Evolutionary conservation across 2,888 invertebrate genomes (phyloP).

Genomic region (Sesia apiformis): DNA sequence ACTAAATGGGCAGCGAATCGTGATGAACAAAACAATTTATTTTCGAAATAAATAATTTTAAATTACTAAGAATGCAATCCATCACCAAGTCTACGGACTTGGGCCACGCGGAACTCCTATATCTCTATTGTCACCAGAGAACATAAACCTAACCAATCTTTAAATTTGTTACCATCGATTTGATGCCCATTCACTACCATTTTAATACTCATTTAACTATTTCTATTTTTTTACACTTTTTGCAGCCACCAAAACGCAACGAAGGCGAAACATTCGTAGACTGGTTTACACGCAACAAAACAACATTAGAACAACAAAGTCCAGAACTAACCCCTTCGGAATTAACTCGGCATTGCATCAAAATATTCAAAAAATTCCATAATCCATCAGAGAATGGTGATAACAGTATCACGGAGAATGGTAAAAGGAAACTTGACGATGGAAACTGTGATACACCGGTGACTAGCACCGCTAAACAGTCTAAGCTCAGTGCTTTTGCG

Average conservation of each 20-base stretch:
- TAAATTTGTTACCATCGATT: too few relatives aligned
- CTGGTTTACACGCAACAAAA: conserved; percentile 77
- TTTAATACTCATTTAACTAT: too few relatives aligned
- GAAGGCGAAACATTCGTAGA: conserved; percentile 71
- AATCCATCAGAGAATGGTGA: conserved; percentile 13
- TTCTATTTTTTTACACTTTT: conserved; percentile 3
- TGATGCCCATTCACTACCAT: too few relatives aligned
- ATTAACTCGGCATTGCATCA: conserved; percentile 70
- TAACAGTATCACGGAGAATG: conserved; percentile 18
- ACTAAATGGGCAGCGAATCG: too few relatives aligned
- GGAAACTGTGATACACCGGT: conserved; percentile 24
- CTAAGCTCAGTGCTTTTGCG: conserved; percentile 63
- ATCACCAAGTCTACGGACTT: too few relatives aligned
- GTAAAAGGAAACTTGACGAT: conserved; percentile 53
- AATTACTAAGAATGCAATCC: too few relatives aligned
- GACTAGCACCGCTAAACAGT: conserved; percentile 53
- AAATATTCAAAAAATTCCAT: conserved; percentile 62
- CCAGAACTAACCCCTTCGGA: conserved; percentile 70
- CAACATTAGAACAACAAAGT: conserved; percentile 67
- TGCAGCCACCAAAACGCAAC: conserved; percentile 44
- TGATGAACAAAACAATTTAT: too few relatives aligned
- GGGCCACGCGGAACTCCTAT: too few relatives aligned
- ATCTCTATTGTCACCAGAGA: too few relatives aligned
- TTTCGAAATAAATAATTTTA: too few relatives aligned
- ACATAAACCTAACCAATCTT: too few relatives aligned